Evolutionary conservation across 1,140 invertebrate species (phyloP).

Genomic region (Argopecten irradians): DNA sequence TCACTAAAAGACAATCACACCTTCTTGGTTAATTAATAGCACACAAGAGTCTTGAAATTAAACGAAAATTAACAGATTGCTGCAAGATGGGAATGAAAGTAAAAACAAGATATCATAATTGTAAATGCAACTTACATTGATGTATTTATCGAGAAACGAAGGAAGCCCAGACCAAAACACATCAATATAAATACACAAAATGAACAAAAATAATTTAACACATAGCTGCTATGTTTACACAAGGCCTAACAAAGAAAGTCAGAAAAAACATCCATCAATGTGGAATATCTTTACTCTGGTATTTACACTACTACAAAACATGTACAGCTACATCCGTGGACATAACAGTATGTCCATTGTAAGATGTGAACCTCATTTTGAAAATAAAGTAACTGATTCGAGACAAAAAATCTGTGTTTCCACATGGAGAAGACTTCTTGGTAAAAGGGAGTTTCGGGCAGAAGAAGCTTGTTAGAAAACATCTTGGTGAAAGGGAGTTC

Average conservation of each 20-base stretch:
- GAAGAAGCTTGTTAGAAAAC: background rate
- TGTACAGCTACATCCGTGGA: background rate
- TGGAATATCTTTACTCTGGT: too few relatives aligned
- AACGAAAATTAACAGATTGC: background rate
- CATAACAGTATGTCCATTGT: background rate
- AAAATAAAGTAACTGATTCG: background rate
- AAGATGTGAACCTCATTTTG: background rate
- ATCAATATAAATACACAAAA: background rate
- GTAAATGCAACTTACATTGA: background rate
- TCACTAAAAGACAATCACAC: background rate
- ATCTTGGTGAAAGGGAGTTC: background rate
- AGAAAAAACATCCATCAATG: too few relatives aligned
- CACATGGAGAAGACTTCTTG: too few relatives aligned
- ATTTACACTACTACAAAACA: too few relatives aligned
- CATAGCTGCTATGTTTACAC: background rate
- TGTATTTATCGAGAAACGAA: background rate
- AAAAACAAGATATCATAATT: background rate
- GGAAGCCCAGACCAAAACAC: background rate
- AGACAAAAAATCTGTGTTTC: constrained; percentile 20
- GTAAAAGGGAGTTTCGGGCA: too few relatives aligned
- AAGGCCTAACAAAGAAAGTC: background rate
- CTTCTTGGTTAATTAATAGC: background rate
- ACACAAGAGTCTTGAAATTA: background rate
- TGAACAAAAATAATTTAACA: background rate
- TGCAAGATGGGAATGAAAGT: background rate